Conservation (phyloP, 2,113 vertebrate genomes). For the Lynx canadensis region DNA sequence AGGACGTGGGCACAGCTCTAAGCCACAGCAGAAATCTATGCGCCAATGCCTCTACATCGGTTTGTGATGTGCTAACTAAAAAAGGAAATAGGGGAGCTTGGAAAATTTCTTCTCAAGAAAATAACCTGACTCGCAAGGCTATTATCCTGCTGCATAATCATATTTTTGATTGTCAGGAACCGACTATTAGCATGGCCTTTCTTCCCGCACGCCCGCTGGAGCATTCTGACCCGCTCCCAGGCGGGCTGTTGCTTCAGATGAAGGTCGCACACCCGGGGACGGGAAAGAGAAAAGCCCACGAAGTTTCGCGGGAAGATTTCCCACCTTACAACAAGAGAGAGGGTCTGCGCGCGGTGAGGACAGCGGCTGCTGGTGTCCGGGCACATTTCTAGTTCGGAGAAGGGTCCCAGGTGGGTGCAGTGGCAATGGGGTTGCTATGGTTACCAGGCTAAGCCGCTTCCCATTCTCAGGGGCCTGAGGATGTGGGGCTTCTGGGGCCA, state of each 20-base stretch:
- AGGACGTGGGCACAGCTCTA: not conserved
- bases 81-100: not conserved
- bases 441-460: not conserved
- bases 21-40: slow-evolving; percentile 28
- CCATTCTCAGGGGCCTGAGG: not conserved
- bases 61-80: slow-evolving; percentile 6
- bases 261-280: not conserved
- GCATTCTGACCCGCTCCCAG: not conserved
- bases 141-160: not conserved
- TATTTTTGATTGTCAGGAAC: not conserved
- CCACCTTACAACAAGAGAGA: not conserved
- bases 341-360: not conserved
- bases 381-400: not conserved
- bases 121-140: not conserved
- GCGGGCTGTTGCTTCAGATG: not conserved
- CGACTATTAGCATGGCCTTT: not conserved
- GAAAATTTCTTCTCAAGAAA: not conserved
- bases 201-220: not conserved
- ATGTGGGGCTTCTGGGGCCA: not conserved
- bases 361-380: not conserved
- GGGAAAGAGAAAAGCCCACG: not conserved
- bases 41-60: not conserved
- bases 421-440: not conserved
- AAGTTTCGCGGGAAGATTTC: not conserved
- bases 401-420: too few relatives aligned